Conservation (phyloP, 2,888 invertebrate species). For the Caenorhabditis auriculariae region DNA sequence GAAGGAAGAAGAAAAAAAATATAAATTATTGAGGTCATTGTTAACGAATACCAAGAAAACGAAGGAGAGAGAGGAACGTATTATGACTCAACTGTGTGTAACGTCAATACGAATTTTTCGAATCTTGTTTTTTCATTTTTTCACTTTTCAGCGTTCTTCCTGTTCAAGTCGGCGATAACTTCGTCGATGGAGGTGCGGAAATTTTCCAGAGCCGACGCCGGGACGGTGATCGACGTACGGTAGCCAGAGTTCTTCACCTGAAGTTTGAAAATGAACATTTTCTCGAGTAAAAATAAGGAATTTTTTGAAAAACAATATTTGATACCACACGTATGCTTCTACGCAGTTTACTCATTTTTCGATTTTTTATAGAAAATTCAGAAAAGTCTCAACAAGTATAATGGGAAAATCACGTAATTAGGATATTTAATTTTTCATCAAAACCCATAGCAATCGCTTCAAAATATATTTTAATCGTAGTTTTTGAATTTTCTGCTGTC, state of each 20-base stretch:
- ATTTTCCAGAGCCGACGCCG: constrained; percentile 40
- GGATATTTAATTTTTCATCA: too few species aligned
- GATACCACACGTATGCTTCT: neutral
- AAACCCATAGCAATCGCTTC: too few species aligned
- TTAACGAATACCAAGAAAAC: too few species aligned
- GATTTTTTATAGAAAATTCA: neutral
- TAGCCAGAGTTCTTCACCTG: constrained; percentile 50
- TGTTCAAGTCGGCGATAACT: constrained; percentile 22
- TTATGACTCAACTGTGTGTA: too few species aligned
- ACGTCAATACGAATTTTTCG: constrained; percentile 17
- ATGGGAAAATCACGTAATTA: too few species aligned
- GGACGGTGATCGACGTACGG: constrained; percentile 54
- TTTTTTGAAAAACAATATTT: neutral
- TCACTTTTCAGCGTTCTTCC: constrained; percentile 12
- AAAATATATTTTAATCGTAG: too few species aligned
- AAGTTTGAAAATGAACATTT: constrained; percentile 4
- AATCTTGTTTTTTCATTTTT: too few species aligned
- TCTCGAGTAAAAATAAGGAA: neutral
- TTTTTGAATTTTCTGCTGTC: too few species aligned
- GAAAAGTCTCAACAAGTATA: neutral
- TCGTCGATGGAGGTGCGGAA: constrained; percentile 49
- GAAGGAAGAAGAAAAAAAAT: constrained; percentile 2
- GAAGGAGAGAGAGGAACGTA: too few species aligned
- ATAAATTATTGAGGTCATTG: constrained; percentile 9
- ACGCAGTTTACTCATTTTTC: too few species aligned